Evolutionary conservation across 2,113 vertebrate species (phyloP).

Genomic region (Prinia subflava): DNA sequence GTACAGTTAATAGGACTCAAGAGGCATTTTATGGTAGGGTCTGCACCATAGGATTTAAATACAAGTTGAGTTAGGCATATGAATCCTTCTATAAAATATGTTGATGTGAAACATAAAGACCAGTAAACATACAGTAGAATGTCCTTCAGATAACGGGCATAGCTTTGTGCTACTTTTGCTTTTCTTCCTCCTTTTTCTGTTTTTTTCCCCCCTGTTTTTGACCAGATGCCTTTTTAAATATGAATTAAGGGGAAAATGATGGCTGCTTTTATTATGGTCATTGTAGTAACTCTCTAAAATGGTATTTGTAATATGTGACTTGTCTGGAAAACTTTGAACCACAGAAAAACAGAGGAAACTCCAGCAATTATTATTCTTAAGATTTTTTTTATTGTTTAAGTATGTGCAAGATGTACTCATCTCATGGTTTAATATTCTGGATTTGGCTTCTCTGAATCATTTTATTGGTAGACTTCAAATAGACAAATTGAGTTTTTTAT

Average conservation of each 20-base stretch:
- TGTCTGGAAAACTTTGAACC: not conserved
- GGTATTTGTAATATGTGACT: not conserved
- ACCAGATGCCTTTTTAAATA: not conserved
- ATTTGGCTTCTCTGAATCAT: not conserved
- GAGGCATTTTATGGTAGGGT: slow-evolving; percentile 82
- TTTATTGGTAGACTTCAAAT: not conserved
- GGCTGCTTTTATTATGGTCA: not conserved
- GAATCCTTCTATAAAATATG: slow-evolving; percentile 72
- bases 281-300: not conserved
- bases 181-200: not conserved
- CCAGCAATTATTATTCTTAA: not conserved
- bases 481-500: not conserved
- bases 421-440: not conserved
- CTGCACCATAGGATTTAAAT: slow-evolving; percentile 75
- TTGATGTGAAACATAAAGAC: slow-evolving; percentile 55
- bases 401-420: not conserved
- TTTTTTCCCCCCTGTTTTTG: not conserved
- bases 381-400: not conserved
- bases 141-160: not conserved
- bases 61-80: slow-evolving; percentile 70
- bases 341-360: not conserved
- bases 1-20: slow-evolving; percentile 81
- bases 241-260: not conserved
- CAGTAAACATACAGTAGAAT: slow-evolving; percentile 51
- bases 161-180: not conserved